Conservation (phyloP, 1,140 invertebrate genomes). For the Caerostris darwini region DNA sequence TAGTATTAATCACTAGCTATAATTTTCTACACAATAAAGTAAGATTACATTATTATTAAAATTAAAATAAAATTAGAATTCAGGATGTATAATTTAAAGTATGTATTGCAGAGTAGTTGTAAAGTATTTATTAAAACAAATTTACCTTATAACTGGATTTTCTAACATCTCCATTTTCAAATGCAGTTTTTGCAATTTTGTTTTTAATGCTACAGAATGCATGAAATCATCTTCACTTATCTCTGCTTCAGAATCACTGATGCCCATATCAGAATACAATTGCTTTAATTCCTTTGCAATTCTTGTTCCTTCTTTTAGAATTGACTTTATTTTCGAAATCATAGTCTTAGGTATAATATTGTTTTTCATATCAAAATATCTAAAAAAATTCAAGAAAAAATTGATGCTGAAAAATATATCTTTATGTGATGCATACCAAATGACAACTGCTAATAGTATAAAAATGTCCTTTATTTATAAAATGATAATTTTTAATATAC, state of each 20-base stretch:
- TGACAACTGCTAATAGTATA: no score
- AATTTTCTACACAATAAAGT: no score
- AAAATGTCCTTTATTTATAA: no score
- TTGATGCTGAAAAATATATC: no score
- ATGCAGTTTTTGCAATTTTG: conserved; percentile 78
- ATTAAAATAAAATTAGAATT: not conserved
- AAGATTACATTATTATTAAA: not conserved
- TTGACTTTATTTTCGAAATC: conserved; percentile 70
- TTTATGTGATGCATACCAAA: no score
- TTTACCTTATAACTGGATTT: conserved; percentile 77
- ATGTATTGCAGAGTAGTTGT: not conserved
- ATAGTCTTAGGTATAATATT: conserved; percentile 73
- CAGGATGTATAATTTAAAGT: not conserved
- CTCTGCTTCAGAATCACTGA: conserved; percentile 76
- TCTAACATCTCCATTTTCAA: conserved; percentile 79
- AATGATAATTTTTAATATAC: no score
- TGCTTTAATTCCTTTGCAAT: conserved; percentile 71
- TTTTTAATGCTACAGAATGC: conserved; percentile 71
- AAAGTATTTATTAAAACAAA: not conserved
- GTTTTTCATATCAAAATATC: conserved; percentile 78
- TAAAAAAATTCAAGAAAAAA: not conserved
- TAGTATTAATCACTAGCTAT: no score
- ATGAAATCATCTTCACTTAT: conserved; percentile 77
- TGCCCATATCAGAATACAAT: conserved; percentile 68
- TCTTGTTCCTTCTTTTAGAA: conserved; percentile 75